These are phyloP conservation scores for Sandelia bainsii DNA, from an alignment of 2,797 vertebrate species.

Conservation along the genomic window DNA sequence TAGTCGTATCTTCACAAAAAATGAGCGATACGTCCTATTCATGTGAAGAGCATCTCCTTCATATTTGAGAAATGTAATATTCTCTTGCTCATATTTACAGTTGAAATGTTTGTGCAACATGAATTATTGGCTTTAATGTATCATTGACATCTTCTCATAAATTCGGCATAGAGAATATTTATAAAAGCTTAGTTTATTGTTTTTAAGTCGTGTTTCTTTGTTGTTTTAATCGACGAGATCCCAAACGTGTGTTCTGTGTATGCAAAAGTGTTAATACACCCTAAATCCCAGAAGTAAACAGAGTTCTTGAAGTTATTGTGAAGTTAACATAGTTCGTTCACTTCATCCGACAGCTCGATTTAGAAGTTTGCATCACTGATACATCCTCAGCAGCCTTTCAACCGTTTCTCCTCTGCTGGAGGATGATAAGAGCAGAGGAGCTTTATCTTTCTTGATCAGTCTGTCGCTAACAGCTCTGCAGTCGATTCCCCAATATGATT, in stretches of 20 bases:
- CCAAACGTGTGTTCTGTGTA: neutral
- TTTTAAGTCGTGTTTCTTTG: neutral
- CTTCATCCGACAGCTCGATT: no score
- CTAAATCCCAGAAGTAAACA: no score
- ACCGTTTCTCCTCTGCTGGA: constrained; percentile 73
- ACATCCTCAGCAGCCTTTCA: constrained; percentile 23
- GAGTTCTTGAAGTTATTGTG: neutral
- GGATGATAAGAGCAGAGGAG: constrained; percentile 67
- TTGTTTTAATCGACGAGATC: no score
- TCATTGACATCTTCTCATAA: neutral
- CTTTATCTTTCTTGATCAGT: constrained; percentile 68
- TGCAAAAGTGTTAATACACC: neutral
- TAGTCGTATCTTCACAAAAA: no score
- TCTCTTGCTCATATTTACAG: neutral
- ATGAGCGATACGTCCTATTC: no score
- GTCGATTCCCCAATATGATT: constrained; percentile 37
- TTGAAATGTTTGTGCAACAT: fast-evolving
- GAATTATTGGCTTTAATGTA: fast-evolving
- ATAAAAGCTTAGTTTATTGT: neutral
- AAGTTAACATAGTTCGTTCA: neutral
- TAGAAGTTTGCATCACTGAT: neutral
- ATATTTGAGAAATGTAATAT: neutral
- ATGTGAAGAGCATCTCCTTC: fast-evolving
- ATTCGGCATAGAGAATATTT: neutral
- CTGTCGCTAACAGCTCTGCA: constrained; percentile 29